Percentiles rank a stretch among this genome's conserved stretches.
Conservation (phyloP, 2,113 vertebrate species). For the Ochotona curzoniae region DNA sequence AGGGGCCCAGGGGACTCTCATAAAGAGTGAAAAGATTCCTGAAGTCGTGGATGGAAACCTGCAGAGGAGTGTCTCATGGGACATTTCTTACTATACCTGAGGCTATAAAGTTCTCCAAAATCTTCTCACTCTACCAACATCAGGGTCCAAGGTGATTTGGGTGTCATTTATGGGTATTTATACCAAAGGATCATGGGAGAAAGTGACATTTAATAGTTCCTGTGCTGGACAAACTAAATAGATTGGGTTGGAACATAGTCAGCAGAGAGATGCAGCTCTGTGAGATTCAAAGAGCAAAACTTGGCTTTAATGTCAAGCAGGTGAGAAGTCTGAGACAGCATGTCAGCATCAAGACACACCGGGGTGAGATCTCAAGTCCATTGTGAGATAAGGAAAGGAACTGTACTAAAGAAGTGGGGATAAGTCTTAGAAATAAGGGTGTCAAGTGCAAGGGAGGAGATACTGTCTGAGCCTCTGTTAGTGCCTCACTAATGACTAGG, state of each 20-base stretch:
- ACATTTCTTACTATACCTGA: background rate
- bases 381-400: background rate
- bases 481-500: background rate
- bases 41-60: background rate
- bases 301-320: background rate
- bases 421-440: background rate
- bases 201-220: constrained; percentile 36
- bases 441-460: background rate
- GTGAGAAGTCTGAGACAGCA: background rate
- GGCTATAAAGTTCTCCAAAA: background rate
- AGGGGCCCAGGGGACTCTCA: background rate
- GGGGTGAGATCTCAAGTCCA: background rate
- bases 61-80: background rate
- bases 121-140: background rate
- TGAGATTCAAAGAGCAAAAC: background rate
- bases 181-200: background rate
- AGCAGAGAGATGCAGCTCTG: constrained; percentile 8
- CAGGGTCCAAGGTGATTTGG: background rate
- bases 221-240: constrained; percentile 1
- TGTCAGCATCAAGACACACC: background rate
- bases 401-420: background rate
- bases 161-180: background rate
- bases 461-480: background rate
- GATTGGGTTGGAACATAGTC: constrained; percentile 4
- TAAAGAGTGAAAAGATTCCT: background rate